phyloP scores from a whole-genome alignment of 2,113 vertebrate species.

The Rhodinocichla rosea region DNA sequence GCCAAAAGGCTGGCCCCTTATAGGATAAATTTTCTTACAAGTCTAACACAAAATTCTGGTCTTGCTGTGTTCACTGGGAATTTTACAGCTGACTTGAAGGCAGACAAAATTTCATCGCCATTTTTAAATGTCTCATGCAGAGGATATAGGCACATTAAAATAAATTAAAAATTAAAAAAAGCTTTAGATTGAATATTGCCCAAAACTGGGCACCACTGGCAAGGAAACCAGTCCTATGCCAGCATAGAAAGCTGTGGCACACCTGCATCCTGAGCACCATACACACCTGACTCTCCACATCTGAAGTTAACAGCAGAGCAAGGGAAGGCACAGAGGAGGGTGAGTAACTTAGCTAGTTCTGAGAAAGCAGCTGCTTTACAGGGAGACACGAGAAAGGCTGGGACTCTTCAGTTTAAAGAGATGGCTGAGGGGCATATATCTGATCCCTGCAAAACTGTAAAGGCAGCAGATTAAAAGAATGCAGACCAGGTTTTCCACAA shows the following conservation, averaged over 20 bases:
- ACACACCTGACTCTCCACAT: not conserved
- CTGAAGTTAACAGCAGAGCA: not conserved
- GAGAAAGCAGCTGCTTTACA: not conserved
- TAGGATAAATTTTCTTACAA: not conserved
- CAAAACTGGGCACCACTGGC: not conserved
- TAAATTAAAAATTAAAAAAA: not conserved
- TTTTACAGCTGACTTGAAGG: not conserved
- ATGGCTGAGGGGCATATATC: too few relatives aligned
- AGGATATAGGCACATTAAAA: not conserved
- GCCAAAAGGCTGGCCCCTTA: not conserved
- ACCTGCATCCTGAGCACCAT: not conserved
- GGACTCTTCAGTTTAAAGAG: not conserved
- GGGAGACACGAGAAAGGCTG: not conserved
- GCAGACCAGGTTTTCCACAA: not conserved
- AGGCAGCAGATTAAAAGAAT: accelerated
- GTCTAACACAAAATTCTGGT: not conserved
- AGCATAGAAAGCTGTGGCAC: not conserved
- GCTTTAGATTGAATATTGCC: not conserved
- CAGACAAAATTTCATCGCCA: not conserved
- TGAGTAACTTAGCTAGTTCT: not conserved
- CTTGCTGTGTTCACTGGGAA: not conserved
- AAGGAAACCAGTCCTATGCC: not conserved
- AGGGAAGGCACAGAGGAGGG: not conserved
- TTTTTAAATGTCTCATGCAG: not conserved
- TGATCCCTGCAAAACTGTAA: not conserved